Percentiles rank a stretch among this genome's conserved stretches.
phyloP scores from a whole-genome alignment of 2,888 invertebrate genomes.

The Patella pellucida region DNA sequence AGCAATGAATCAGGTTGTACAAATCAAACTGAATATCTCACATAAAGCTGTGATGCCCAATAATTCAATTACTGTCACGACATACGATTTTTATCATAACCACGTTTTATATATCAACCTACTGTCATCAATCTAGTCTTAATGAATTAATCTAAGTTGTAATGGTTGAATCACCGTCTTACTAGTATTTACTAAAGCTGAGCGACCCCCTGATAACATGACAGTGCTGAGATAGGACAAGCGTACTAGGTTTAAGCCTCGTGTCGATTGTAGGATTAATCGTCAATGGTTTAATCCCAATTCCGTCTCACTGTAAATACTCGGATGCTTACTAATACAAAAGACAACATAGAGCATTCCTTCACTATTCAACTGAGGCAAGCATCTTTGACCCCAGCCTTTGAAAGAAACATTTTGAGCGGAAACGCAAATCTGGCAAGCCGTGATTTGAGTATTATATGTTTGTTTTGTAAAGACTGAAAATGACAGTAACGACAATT shows the following conservation, averaged over 20 bases:
- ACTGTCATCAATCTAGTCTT: background rate
- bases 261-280: constrained; percentile 9
- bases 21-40: no score
- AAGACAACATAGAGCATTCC: constrained; percentile 10
- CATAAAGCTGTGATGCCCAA: no score
- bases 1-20: no score
- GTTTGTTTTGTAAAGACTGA: constrained; percentile 4
- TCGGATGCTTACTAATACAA: constrained; percentile 9
- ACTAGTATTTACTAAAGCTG: background rate
- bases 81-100: no score
- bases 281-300: constrained; percentile 9
- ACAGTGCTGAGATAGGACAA: background rate
- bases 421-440: constrained; percentile 11
- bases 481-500: constrained; percentile 7
- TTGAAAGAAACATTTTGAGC: constrained; percentile 12
- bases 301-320: background rate
- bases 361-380: constrained; percentile 9
- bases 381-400: constrained; percentile 10
- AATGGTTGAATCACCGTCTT: background rate
- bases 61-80: no score
- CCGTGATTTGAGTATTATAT: constrained; percentile 12
- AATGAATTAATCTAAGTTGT: constrained; percentile 12
- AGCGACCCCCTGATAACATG: background rate
- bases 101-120: no score
- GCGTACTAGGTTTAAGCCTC: constrained; percentile 5